A percentile compares a stretch with the other conserved stretches of the same genome.
Conservation (phyloP, 2,797 vertebrate species). For the Glossophaga mutica region DNA sequence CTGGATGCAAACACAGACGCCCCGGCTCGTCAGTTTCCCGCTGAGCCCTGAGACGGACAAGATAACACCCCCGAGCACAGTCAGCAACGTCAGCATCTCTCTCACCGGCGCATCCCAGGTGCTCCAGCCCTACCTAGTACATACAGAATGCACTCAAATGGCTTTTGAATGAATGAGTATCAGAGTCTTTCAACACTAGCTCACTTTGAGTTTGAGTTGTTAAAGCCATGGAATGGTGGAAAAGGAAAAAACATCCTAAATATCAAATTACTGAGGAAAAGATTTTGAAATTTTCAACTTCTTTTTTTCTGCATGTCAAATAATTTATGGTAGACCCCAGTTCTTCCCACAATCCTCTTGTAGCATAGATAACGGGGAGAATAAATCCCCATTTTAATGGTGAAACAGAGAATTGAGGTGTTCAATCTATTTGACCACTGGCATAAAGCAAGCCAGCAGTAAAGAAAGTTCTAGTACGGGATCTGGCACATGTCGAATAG, state of each 20-base stretch:
- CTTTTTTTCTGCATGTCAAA: not conserved
- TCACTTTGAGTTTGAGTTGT: not conserved
- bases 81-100: not conserved
- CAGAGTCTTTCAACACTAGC: not conserved
- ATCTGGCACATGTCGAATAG: not conserved
- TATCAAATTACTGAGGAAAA: not conserved
- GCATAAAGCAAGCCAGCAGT: not conserved
- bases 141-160: not conserved
- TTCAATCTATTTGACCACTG: not conserved
- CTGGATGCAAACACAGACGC: conserved; percentile 85
- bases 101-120: not conserved
- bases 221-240: not conserved
- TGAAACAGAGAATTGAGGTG: not conserved
- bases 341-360: not conserved
- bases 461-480: not conserved
- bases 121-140: not conserved
- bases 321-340: not conserved
- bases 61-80: not conserved
- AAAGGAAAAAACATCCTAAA: not conserved
- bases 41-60: conserved; percentile 76
- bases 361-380: not conserved
- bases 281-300: not conserved
- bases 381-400: not conserved
- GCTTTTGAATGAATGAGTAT: not conserved
- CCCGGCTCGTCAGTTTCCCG: conserved; percentile 74